Evolutionary conservation across 2,888 invertebrate species (phyloP).

Genomic region (Argyresthia goedartella): DNA sequence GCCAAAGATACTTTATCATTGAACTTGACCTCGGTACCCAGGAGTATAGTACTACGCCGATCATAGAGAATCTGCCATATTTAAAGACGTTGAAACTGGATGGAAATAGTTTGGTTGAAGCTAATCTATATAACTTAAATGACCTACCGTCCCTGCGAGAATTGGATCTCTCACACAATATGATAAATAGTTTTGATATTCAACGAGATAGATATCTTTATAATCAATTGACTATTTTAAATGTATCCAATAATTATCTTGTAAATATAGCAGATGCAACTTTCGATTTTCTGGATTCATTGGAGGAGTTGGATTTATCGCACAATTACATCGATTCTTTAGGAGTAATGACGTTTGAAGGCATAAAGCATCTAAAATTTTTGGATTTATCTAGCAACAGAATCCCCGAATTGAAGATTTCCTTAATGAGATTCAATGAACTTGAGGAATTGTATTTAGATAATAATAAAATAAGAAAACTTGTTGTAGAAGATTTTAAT

Average conservation of each 20-base stretch:
- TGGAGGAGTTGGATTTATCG: slow-evolving; percentile 34
- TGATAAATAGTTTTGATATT: slow-evolving; percentile 22
- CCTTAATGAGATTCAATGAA: slow-evolving; percentile 33
- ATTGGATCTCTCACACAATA: slow-evolving; percentile 39
- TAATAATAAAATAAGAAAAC: slow-evolving; percentile 25
- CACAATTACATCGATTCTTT: slow-evolving; percentile 31
- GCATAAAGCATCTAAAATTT: slow-evolving; percentile 25
- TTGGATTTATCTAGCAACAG: slow-evolving; percentile 35
- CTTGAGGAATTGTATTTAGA: slow-evolving; percentile 29
- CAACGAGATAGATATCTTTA: slow-evolving; percentile 14
- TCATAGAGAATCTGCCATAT: slow-evolving; percentile 20
- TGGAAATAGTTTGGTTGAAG: slow-evolving; percentile 23
- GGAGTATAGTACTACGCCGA: slow-evolving; percentile 18
- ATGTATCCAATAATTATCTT: slow-evolving; percentile 36
- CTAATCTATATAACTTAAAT: slow-evolving; percentile 22
- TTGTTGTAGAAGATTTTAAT: slow-evolving; percentile 27
- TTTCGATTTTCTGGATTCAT: slow-evolving; percentile 25
- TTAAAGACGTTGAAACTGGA: slow-evolving; percentile 28
- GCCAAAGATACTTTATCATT: neutral
- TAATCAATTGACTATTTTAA: slow-evolving; percentile 22
- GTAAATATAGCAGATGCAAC: slow-evolving; percentile 24
- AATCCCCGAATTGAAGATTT: slow-evolving; percentile 28
- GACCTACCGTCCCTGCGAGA: slow-evolving; percentile 19
- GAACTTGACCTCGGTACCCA: slow-evolving; percentile 27
- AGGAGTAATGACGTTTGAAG: slow-evolving; percentile 32